These are phyloP conservation scores for Acrocephalus scirpaceus DNA, from an alignment of 2,797 vertebrate species.

Conservation along the genomic window DNA sequence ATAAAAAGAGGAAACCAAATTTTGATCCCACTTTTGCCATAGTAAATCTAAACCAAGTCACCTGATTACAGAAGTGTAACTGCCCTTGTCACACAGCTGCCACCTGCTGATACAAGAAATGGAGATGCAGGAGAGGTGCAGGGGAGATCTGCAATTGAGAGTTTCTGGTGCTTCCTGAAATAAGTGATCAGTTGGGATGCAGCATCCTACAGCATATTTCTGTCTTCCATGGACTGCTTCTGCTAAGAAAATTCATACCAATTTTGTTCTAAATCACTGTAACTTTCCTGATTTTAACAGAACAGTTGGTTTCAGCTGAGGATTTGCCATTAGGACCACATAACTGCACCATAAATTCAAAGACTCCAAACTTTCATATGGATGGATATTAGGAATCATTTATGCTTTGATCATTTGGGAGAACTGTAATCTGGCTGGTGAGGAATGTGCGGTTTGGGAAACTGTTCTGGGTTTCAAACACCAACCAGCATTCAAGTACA, in stretches of 20 bases:
- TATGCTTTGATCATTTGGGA: neutral
- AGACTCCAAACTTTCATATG: neutral
- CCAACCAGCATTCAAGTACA: neutral
- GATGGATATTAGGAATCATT: neutral
- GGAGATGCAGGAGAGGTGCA: neutral
- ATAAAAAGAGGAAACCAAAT: neutral
- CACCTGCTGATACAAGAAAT: neutral
- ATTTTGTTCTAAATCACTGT: neutral
- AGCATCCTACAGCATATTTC: neutral
- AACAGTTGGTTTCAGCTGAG: neutral
- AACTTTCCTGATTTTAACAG: neutral
- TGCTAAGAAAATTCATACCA: neutral
- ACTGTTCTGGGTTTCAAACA: neutral
- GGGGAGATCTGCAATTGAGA: neutral
- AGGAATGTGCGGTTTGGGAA: neutral
- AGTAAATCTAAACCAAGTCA: neutral
- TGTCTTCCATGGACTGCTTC: neutral
- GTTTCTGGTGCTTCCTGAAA: neutral
- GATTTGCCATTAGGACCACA: neutral
- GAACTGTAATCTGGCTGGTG: neutral
- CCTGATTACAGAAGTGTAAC: neutral
- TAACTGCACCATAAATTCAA: neutral
- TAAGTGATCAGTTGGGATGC: neutral
- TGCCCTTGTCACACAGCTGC: accelerated
- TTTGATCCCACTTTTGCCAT: neutral